Evolutionary conservation across 64 coral and sea anemone species (phyloP).

Genomic region (Orbicella faveolata): DNA sequence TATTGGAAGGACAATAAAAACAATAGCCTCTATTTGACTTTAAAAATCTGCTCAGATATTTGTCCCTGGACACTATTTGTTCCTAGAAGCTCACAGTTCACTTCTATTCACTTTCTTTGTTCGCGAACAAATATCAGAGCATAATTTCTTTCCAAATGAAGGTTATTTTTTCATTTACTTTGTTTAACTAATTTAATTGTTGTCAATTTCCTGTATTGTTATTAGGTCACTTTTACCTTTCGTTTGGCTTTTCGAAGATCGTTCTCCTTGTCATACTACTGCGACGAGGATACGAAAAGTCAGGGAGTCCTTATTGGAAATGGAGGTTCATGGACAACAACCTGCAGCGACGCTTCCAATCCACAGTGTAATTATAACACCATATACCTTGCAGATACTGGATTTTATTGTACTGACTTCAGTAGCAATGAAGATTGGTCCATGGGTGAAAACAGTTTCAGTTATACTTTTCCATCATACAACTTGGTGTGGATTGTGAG

Average conservation of each 20-base stretch:
- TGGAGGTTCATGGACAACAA: slow-evolving; percentile 22
- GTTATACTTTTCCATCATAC: slow-evolving; percentile 24
- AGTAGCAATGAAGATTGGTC: slow-evolving; percentile 67
- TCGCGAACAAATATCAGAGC: too few species aligned
- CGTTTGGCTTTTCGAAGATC: slow-evolving; percentile 65
- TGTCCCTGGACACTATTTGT: too few species aligned
- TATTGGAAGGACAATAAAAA: too few species aligned
- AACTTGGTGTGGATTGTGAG: neutral
- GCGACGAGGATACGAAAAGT: slow-evolving; percentile 28
- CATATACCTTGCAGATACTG: neutral
- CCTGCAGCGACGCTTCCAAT: neutral
- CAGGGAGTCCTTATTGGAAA: slow-evolving; percentile 2
- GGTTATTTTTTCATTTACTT: too few species aligned
- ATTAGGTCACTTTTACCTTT: slow-evolving; percentile 54
- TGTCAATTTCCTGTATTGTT: too few species aligned
- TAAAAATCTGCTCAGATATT: too few species aligned
- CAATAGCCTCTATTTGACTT: too few species aligned
- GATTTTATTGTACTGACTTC: slow-evolving; percentile 59
- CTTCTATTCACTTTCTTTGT: too few species aligned
- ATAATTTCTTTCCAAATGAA: too few species aligned
- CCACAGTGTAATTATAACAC: neutral
- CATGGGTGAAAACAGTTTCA: slow-evolving; percentile 67
- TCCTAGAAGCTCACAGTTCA: too few species aligned
- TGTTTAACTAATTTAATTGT: too few species aligned
- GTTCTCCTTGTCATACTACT: slow-evolving; percentile 4